Conservation (phyloP, 2,797 vertebrate genomes). For the Lacerta viridis region DNA sequence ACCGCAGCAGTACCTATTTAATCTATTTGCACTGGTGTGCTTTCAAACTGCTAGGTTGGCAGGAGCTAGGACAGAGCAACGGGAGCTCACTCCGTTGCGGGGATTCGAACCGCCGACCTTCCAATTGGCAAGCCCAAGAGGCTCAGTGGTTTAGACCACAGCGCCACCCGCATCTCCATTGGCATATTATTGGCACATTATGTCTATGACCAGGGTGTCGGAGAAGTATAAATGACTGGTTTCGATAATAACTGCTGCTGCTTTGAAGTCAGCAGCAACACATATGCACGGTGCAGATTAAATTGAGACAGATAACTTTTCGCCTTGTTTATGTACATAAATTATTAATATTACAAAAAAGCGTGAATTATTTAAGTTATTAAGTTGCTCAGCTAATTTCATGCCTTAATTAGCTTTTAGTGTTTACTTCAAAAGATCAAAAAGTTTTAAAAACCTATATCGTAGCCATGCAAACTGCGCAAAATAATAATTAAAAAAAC, state of each 20-base stretch:
- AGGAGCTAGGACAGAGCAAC: too few relatives aligned
- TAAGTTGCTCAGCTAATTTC: conserved; percentile 60
- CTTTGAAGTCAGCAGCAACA: conserved; percentile 49
- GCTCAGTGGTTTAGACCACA: too few relatives aligned
- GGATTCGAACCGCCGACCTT: too few relatives aligned
- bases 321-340: conserved; percentile 51
- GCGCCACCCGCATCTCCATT: too few relatives aligned
- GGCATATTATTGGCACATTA: too few relatives aligned
- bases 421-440: conserved; percentile 57
- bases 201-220: background rate
- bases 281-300: conserved; percentile 40
- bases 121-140: too few relatives aligned
- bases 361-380: conserved; percentile 66
- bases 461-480: conserved; percentile 17
- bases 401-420: conserved; percentile 59
- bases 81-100: too few relatives aligned
- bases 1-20: too few relatives aligned
- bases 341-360: conserved; percentile 67
- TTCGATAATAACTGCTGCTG: background rate
- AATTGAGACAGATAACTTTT: conserved; percentile 60
- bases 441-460: conserved; percentile 39
- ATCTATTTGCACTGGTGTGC: too few relatives aligned
- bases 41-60: too few relatives aligned
- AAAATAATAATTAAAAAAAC: background rate
- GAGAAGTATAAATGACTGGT: background rate